phyloP scores from a whole-genome alignment of 2,797 vertebrate genomes.

The Siniperca undulata region DNA sequence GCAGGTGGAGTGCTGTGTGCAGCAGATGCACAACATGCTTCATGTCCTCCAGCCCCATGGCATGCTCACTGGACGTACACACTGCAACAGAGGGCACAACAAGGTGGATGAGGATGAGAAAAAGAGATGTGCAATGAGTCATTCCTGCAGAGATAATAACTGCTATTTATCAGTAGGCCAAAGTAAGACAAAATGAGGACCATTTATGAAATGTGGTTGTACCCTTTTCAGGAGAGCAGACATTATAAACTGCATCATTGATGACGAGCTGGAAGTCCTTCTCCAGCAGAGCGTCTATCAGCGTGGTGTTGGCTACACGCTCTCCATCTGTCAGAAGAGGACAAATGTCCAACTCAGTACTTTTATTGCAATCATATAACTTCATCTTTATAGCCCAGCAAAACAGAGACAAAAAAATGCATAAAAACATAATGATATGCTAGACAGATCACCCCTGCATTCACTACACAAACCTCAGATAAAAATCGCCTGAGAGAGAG shows the following conservation, averaged over 20 bases:
- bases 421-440: not conserved
- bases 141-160: not conserved
- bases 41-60: slow-evolving; percentile 83
- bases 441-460: not conserved
- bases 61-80: slow-evolving; percentile 75
- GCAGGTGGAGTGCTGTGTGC: slow-evolving; percentile 88
- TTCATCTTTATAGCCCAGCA: not conserved
- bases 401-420: not conserved
- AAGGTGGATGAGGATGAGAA: slow-evolving; percentile 4
- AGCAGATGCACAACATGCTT: slow-evolving; percentile 91
- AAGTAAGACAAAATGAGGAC: not conserved
- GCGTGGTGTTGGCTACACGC: slow-evolving; percentile 84
- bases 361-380: slow-evolving; percentile 5
- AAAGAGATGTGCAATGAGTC: not conserved
- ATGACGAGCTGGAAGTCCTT: slow-evolving; percentile 92
- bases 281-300: slow-evolving; percentile 88
- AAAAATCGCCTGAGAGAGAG: too few relatives aligned
- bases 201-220: slow-evolving; percentile 42
- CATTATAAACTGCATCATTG: slow-evolving; percentile 84
- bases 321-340: slow-evolving; percentile 85
- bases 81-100: slow-evolving; percentile 68
- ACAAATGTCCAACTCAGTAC: not conserved
- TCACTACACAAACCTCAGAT: not conserved
- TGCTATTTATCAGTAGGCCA: slow-evolving; percentile 1
- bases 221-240: slow-evolving; percentile 87